Evolutionary conservation across 2,113 vertebrate species (phyloP).

Genomic region (Scophthalmus maximus): DNA sequence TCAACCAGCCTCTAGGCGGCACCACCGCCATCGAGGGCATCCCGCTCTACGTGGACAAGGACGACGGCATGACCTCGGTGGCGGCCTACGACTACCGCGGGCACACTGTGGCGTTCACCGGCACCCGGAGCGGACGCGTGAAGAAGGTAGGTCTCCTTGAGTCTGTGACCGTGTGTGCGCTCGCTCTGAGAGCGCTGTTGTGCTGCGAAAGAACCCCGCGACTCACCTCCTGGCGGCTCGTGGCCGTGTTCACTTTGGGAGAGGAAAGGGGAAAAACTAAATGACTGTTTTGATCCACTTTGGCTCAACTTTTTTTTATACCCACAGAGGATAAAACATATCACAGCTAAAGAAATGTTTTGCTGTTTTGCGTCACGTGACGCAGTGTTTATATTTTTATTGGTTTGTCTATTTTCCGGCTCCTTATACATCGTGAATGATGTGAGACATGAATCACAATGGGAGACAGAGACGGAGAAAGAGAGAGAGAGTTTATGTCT

Average conservation of each 20-base stretch:
- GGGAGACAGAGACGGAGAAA: too few relatives aligned
- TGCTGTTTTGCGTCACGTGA: neutral
- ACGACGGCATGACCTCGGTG: conserved; percentile 96
- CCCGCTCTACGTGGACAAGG: conserved; percentile 94
- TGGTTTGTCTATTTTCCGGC: neutral
- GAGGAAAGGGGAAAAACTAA: too few relatives aligned
- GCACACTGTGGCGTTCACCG: conserved; percentile 91
- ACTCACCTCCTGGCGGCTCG: too few relatives aligned
- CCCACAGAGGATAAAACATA: too few relatives aligned
- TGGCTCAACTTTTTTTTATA: too few relatives aligned
- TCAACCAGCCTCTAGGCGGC: conserved; percentile 97
- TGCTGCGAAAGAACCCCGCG: too few relatives aligned
- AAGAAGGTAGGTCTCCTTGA: conserved; percentile 88
- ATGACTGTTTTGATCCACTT: too few relatives aligned
- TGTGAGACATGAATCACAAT: too few relatives aligned
- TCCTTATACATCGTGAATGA: neutral
- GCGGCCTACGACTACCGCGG: conserved; percentile 94
- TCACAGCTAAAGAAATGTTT: too few relatives aligned
- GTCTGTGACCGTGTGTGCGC: neutral
- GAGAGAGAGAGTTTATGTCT: too few relatives aligned
- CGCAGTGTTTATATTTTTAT: neutral
- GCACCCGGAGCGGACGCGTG: conserved; percentile 90
- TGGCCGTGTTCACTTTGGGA: too few relatives aligned
- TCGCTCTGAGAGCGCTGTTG: too few relatives aligned
- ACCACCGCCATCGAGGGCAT: conserved; percentile 94